These are phyloP conservation scores for Ochropleura leucogaster DNA, from an alignment of 2,888 invertebrate species.

Conservation along the genomic window DNA sequence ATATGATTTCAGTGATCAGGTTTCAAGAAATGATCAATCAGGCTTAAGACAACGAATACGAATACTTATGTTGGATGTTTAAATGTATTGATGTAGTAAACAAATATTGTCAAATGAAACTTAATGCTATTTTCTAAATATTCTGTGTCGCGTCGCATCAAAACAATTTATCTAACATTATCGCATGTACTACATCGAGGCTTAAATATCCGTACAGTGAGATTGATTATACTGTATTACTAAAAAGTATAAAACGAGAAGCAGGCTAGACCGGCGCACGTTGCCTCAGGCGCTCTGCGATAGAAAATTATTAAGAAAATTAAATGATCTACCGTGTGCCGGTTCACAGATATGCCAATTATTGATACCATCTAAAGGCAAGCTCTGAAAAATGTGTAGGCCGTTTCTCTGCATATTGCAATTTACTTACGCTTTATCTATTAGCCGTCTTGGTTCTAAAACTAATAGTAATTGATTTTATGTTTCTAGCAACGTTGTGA, in stretches of 20 bases:
- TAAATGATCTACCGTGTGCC: constrained; percentile 88
- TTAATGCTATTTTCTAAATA: neutral
- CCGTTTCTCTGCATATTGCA: constrained; percentile 77
- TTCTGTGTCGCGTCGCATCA: constrained; percentile 16
- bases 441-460: constrained; percentile 75
- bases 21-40: no score
- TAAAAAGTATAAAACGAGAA: constrained; percentile 85
- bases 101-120: constrained; percentile 7
- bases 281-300: constrained; percentile 83
- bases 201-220: constrained; percentile 80
- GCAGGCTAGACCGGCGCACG: constrained; percentile 77
- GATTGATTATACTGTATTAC: constrained; percentile 87
- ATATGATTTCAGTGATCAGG: neutral
- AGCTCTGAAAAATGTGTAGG: constrained; percentile 86
- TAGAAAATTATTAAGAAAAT: constrained; percentile 91
- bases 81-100: neutral
- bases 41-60: no score
- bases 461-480: constrained; percentile 85
- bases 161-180: constrained; percentile 59
- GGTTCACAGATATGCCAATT: constrained; percentile 89
- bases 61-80: neutral
- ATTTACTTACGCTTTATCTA: constrained; percentile 81
- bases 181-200: constrained; percentile 68
- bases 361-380: constrained; percentile 86
- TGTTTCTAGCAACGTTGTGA: constrained; percentile 74